Percentiles rank a stretch among this genome's conserved stretches.
phyloP scores from a whole-genome alignment of 1,140 invertebrate species.

The Capitella teleta region DNA sequence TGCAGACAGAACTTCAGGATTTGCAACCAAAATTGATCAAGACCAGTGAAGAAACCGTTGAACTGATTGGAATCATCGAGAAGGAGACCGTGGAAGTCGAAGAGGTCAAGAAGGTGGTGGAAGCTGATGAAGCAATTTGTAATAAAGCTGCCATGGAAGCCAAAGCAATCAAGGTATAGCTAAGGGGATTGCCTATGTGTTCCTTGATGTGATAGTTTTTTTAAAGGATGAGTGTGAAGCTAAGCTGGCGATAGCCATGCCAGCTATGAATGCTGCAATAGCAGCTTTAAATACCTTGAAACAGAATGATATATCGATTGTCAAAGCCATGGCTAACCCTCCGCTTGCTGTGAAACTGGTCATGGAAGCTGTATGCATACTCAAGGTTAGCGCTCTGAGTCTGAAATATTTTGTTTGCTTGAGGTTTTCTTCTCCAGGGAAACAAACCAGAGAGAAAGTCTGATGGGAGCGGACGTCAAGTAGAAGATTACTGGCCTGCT shows the following conservation, averaged over 20 bases:
- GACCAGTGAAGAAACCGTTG: slow-evolving; percentile 36
- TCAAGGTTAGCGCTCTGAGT: slow-evolving; percentile 25
- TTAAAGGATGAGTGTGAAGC: slow-evolving; percentile 40
- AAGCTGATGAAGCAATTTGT: slow-evolving; percentile 35
- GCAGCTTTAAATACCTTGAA: slow-evolving; percentile 40
- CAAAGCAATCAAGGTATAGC: slow-evolving; percentile 35
- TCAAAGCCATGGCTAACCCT: slow-evolving; percentile 37
- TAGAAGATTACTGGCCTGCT: slow-evolving; percentile 39
- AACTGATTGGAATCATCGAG: slow-evolving; percentile 37
- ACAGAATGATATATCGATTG: slow-evolving; percentile 40
- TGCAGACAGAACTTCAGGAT: slow-evolving; percentile 39
- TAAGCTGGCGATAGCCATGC: slow-evolving; percentile 36
- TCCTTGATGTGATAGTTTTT: not conserved
- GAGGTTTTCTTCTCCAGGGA: slow-evolving; percentile 18
- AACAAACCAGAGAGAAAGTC: slow-evolving; percentile 36
- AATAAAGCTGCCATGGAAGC: slow-evolving; percentile 33
- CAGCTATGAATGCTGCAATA: slow-evolving; percentile 39
- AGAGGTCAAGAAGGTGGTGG: slow-evolving; percentile 32
- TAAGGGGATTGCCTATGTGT: not conserved
- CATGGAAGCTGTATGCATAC: slow-evolving; percentile 42
- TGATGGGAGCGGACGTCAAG: slow-evolving; percentile 29
- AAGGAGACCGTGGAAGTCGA: slow-evolving; percentile 39
- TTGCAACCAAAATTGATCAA: slow-evolving; percentile 37
- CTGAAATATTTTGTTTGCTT: not conserved
- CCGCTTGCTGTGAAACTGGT: slow-evolving; percentile 39